A percentile compares a stretch with the other conserved stretches of the same genome.
Conservation (phyloP, 2,797 vertebrate genomes). For the Acropternis orthonyx region DNA sequence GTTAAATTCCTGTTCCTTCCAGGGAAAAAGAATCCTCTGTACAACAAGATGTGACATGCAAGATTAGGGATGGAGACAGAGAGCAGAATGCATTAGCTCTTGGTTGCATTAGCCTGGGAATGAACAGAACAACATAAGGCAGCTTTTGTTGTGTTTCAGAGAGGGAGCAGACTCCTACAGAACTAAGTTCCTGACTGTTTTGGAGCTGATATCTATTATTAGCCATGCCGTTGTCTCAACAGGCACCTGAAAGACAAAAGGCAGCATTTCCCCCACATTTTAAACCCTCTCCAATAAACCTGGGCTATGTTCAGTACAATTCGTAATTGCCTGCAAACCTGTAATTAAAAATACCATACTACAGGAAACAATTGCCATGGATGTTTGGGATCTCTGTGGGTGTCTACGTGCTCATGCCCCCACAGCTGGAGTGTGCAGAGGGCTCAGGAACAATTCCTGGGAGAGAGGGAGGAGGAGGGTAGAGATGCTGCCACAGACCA, state of each 20-base stretch:
- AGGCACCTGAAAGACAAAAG: not conserved
- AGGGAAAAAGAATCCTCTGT: not conserved
- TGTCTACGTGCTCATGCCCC: accelerated
- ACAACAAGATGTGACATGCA: not conserved
- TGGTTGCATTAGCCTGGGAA: not conserved
- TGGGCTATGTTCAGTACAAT: not conserved
- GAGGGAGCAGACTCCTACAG: not conserved
- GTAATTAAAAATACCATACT: not conserved
- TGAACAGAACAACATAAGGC: not conserved
- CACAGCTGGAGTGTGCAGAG: not conserved
- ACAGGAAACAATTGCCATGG: not conserved
- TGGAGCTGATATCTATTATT: not conserved
- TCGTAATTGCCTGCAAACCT: not conserved
- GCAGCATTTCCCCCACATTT: not conserved
- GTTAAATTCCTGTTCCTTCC: not conserved
- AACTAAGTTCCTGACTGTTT: not conserved
- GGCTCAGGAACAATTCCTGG: not conserved
- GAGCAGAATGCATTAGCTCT: not conserved
- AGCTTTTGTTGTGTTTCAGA: not conserved
- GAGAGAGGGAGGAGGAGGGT: not conserved
- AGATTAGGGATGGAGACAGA: not conserved
- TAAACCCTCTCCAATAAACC: not conserved
- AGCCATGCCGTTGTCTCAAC: not conserved
- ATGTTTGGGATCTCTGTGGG: not conserved
- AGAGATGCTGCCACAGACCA: not conserved